These are phyloP conservation scores for Theristicus caerulescens DNA, from an alignment of 2,113 vertebrate species.

Conservation along the genomic window DNA sequence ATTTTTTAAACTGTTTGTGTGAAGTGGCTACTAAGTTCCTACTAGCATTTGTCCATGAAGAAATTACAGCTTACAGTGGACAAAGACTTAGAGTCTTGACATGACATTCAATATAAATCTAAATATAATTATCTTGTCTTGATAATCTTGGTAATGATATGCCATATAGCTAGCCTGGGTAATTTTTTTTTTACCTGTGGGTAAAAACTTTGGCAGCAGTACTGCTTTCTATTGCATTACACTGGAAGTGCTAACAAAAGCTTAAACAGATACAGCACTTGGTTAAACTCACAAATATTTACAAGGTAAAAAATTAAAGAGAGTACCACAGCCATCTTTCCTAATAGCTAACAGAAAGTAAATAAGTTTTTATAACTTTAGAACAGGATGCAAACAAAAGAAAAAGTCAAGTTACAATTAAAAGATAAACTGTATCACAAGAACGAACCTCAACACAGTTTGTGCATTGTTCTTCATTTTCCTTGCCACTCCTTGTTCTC, in stretches of 20 bases:
- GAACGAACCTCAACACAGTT: not conserved
- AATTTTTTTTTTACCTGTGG: not conserved
- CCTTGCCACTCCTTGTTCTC: not conserved
- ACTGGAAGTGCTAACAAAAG: not conserved
- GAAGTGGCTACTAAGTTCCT: not conserved
- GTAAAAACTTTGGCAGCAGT: not conserved
- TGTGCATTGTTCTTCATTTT: not conserved
- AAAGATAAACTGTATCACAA: not conserved
- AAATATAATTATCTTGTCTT: not conserved
- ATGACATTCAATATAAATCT: not conserved
- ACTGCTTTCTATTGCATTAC: not conserved
- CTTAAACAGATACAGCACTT: not conserved
- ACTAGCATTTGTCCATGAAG: not conserved
- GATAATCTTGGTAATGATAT: not conserved
- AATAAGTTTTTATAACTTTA: not conserved
- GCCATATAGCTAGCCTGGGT: not conserved
- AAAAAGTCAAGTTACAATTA: not conserved
- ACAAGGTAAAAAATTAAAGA: not conserved
- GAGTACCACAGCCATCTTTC: not conserved
- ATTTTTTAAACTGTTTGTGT: not conserved
- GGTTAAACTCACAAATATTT: slow-evolving; percentile 42
- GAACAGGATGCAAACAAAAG: slow-evolving; percentile 45
- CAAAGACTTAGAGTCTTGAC: not conserved
- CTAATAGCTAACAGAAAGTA: slow-evolving; percentile 10
- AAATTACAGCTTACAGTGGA: not conserved